Evolutionary conservation across 1,140 invertebrate genomes (phyloP), one percentile per base, ranked within the genome.

Genomic region (Uloborus diversus): DNA sequence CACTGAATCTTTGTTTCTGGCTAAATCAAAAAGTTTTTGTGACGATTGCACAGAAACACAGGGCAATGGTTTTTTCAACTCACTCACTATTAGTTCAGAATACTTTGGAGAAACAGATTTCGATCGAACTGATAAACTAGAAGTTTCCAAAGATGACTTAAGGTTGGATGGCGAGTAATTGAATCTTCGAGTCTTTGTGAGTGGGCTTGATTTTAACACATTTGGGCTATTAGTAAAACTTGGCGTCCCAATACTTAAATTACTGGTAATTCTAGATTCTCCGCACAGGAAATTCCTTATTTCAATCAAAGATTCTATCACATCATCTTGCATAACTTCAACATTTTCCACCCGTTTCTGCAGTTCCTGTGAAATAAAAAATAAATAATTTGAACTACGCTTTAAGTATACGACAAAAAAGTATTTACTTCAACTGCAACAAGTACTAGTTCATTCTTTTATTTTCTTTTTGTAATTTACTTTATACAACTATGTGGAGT

Each of bases 301-400:
- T 32, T 79, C 62, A 9, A 37, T 53, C 13, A 79, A 27, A 42
- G 76, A 37, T 69, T 68, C 64, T 20, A 79, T 32, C 5, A 79
- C 76, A 68, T 79, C 64, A 23, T 59, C 65, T 69, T 79, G 76
- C 17, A 69, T 56, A 32, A 1, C 51, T 61, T 79, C 76, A 69
- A 79, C 53, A 14, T 56, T 27, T 17, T 51, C 23, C 17, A 71
- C 23, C 1, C 70, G 61, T 20, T 64, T 64, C 56, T 79, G 64
- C 64, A 79, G 30, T 20, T 79, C 76, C 76, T 79, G n/a, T 13
- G 53, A 76, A 59, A 68, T 32, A 59, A 27, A 11, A 71, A 61
- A 47, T 33, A 37, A 59, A n/a, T 25, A 42, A 42, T 42, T n/a
- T n/a, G n/a, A n/a, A n/a, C n/a, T n/a, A n/a, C n/a, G n/a, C n/a